These are phyloP conservation scores for Molanna angustata DNA, from an alignment of 2,888 invertebrate species.

Conservation along the genomic window DNA sequence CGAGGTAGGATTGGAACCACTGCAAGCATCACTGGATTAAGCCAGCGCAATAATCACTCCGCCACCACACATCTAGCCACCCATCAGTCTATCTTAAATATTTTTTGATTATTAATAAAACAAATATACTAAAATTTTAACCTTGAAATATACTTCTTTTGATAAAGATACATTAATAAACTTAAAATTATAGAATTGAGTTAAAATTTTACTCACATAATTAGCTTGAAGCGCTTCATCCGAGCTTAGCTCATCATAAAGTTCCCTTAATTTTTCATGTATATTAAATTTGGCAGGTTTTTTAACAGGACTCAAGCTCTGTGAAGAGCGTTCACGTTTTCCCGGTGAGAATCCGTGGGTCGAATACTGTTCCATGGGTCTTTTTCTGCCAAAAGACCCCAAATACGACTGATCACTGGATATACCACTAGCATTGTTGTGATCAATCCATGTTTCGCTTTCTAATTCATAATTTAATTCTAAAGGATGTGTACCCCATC, in stretches of 20 bases:
- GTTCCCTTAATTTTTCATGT: slow-evolving; percentile 50
- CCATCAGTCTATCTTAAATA: too few species aligned
- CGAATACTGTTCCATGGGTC: slow-evolving; percentile 22
- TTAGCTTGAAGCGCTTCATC: slow-evolving; percentile 49
- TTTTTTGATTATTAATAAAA: too few species aligned
- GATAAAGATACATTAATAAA: too few species aligned
- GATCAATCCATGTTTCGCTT: slow-evolving; percentile 26
- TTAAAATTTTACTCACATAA: slow-evolving; percentile 44
- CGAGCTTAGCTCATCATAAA: slow-evolving; percentile 50
- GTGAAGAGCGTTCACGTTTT: slow-evolving; percentile 25
- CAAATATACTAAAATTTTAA: too few species aligned
- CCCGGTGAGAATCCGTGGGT: slow-evolving; percentile 26
- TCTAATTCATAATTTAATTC: slow-evolving; percentile 27
- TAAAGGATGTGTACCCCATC: slow-evolving; percentile 25
- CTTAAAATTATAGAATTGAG: too few species aligned
- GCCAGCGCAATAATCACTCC: too few species aligned
- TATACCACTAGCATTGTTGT: slow-evolving; percentile 20
- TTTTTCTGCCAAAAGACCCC: slow-evolving; percentile 23
- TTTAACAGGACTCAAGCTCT: slow-evolving; percentile 30
- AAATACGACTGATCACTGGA: slow-evolving; percentile 18
- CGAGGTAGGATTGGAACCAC: too few species aligned
- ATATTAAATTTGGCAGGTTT: slow-evolving; percentile 29
- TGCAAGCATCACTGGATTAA: too few species aligned
- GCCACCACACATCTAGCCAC: too few species aligned
- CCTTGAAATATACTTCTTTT: too few species aligned